Evolutionary conservation across 2,888 invertebrate species (phyloP).

Genomic region (Ferrisia virgata): DNA sequence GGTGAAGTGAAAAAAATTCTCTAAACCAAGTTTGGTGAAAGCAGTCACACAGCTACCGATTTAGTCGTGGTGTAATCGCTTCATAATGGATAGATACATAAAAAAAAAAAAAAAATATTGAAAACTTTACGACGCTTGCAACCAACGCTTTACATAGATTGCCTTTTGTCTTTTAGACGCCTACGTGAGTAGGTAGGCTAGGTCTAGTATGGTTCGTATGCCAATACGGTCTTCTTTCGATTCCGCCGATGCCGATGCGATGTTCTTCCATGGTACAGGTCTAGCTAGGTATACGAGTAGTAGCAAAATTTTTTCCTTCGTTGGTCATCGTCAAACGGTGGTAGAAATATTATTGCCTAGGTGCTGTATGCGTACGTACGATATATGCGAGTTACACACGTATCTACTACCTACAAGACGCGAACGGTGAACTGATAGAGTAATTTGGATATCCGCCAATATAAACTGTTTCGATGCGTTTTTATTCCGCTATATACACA

Average conservation of each 20-base stretch:
- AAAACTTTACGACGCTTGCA: neutral
- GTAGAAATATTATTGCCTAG: neutral
- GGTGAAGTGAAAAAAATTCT: neutral
- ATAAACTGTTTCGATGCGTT: neutral
- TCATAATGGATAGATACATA: too few relatives aligned
- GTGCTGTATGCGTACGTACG: neutral
- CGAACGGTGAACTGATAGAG: neutral
- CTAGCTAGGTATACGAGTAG: too few relatives aligned
- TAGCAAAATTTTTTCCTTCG: neutral
- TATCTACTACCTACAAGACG: too few relatives aligned
- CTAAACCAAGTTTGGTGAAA: neutral
- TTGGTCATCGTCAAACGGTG: neutral
- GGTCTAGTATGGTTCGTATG: too few relatives aligned
- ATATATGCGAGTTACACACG: too few relatives aligned
- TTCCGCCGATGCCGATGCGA: too few relatives aligned
- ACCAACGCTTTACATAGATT: neutral
- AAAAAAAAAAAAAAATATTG: too few relatives aligned
- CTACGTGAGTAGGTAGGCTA: too few relatives aligned
- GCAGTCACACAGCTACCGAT: neutral
- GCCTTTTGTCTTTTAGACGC: neutral
- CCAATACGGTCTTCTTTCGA: too few relatives aligned
- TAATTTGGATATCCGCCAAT: neutral
- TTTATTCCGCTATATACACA: constrained; percentile 7
- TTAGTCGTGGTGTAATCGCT: neutral
- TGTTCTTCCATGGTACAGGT: too few relatives aligned